phyloP scores from a whole-genome alignment of 2,888 invertebrate species.

The Boloria euphrosyne region DNA sequence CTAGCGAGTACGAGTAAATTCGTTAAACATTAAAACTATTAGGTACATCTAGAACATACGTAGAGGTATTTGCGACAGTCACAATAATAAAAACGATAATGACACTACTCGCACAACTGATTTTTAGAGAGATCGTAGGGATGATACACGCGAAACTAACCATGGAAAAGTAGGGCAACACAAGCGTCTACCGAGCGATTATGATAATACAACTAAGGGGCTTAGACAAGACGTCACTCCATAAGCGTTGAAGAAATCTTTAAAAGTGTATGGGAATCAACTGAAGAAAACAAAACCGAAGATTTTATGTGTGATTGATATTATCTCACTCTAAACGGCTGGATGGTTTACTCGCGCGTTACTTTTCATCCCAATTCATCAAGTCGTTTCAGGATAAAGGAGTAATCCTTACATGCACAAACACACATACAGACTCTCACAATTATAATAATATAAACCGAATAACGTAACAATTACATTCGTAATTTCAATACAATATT shows the following conservation, averaged over 20 bases:
- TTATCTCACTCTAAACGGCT: no score
- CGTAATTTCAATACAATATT: no score
- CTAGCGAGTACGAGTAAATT: conserved; percentile 78
- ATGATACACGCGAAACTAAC: conserved; percentile 19
- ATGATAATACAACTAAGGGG: not conserved
- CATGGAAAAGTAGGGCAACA: conserved; percentile 3
- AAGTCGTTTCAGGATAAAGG: no score
- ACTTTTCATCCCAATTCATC: no score
- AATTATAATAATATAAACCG: no score
- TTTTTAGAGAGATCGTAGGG: conserved; percentile 9
- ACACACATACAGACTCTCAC: no score
- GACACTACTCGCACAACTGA: conserved; percentile 17
- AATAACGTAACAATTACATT: no score
- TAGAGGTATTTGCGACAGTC: conserved; percentile 48
- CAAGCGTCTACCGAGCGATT: not conserved
- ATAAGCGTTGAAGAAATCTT: no score
- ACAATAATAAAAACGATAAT: conserved; percentile 35
- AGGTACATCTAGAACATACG: conserved; percentile 57
- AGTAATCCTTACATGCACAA: no score
- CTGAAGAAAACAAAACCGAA: not conserved
- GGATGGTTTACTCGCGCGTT: no score
- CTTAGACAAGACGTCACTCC: no score
- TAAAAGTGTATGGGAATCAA: not conserved
- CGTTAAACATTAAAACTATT: conserved; percentile 74
- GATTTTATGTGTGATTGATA: no score